Percentiles rank a stretch among this genome's conserved stretches.
These are phyloP conservation scores for Lindbergichthys nudifrons DNA, from an alignment of 2,797 vertebrate genomes.

Conservation along the genomic window DNA sequence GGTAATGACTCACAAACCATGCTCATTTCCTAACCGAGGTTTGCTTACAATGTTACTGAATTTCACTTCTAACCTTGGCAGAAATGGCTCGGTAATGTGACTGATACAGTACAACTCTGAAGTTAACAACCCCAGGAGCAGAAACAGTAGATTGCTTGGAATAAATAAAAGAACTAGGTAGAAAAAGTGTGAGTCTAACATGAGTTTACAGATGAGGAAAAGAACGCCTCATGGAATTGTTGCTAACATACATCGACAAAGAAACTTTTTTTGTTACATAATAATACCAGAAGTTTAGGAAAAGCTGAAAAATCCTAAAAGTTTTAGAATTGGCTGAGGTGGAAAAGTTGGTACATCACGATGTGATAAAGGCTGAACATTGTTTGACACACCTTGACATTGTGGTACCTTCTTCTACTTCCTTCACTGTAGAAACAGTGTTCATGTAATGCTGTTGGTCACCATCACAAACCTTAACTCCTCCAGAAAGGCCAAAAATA, in stretches of 20 bases:
- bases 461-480: background rate
- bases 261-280: too few species aligned
- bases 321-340: too few species aligned
- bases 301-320: too few species aligned
- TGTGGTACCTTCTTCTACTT: background rate
- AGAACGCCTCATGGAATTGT: too few species aligned
- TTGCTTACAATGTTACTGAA: conserved; percentile 28
- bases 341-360: too few species aligned
- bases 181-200: background rate
- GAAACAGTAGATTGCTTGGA: background rate
- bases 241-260: background rate
- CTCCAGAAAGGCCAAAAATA: background rate
- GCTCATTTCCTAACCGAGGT: conserved; percentile 46
- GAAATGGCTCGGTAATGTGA: conserved; percentile 1
- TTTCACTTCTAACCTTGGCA: conserved; percentile 22
- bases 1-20: conserved; percentile 50
- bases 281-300: too few species aligned
- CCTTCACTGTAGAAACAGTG: background rate
- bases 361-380: background rate
- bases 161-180: background rate
- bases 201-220: background rate
- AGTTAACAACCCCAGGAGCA: background rate
- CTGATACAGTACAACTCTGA: conserved; percentile 21
- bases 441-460: background rate
- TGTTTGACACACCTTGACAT: background rate